A percentile compares a stretch with the other conserved stretches of the same genome.
Evolutionary conservation across 2,113 vertebrate genomes (phyloP).

Genomic region (Engystomops pustulosus): DNA sequence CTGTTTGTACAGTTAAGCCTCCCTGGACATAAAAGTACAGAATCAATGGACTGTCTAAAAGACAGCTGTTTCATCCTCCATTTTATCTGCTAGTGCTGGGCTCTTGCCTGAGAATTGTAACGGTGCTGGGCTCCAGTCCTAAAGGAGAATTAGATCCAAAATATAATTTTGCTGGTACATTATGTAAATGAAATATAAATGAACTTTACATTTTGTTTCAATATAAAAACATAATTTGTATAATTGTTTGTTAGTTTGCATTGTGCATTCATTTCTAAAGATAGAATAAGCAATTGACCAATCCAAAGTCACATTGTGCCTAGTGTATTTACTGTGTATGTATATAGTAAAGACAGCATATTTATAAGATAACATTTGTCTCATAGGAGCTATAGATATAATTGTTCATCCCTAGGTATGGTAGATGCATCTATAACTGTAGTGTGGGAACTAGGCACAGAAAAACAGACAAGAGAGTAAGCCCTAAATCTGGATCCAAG

Average conservation of each 20-base stretch:
- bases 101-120: conserved; percentile 1
- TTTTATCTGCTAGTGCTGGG: not conserved
- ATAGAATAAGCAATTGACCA: no score
- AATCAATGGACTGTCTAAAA: conserved; percentile 46
- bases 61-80: conserved; percentile 31
- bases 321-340: no score
- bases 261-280: not conserved
- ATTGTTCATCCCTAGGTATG: no score
- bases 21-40: conserved; percentile 31
- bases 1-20: conserved; percentile 34
- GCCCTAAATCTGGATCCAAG: no score
- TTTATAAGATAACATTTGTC: no score
- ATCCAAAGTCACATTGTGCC: no score
- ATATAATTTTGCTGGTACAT: not conserved
- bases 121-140: not conserved
- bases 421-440: no score
- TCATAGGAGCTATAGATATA: no score
- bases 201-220: not conserved
- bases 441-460: no score
- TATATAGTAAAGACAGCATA: no score
- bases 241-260: not conserved
- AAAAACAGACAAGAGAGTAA: no score
- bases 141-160: not conserved
- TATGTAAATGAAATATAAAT: not conserved
- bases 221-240: not conserved